Evolutionary conservation across 2,113 vertebrate species (phyloP).

Genomic region (Sula dactylatra): DNA sequence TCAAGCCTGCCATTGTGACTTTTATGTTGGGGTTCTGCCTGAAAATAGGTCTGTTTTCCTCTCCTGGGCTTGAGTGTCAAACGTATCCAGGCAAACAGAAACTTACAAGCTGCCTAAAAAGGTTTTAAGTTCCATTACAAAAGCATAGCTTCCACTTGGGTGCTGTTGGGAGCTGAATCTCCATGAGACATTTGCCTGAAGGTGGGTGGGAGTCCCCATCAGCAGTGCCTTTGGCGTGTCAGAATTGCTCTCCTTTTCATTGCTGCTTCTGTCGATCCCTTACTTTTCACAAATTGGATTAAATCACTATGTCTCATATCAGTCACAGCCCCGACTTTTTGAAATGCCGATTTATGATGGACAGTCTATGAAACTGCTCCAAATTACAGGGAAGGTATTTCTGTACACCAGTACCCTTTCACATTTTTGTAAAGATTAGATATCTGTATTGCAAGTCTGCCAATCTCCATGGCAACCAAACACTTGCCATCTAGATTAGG

Average conservation of each 20-base stretch:
- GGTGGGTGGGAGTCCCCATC: not conserved
- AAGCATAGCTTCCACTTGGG: not conserved
- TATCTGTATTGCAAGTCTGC: slow-evolving; percentile 1
- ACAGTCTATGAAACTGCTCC: not conserved
- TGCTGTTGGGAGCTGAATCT: slow-evolving; percentile 6
- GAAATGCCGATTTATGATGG: not conserved
- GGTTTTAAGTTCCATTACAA: not conserved
- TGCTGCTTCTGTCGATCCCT: not conserved
- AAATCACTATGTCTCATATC: not conserved
- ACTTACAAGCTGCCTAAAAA: not conserved
- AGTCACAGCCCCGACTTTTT: not conserved
- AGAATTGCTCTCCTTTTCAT: not conserved
- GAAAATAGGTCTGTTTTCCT: not conserved
- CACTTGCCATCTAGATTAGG: not conserved
- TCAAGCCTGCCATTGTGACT: not conserved
- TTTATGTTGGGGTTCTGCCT: not conserved
- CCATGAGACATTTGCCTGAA: not conserved
- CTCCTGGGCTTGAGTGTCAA: not conserved
- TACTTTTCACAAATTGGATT: slow-evolving; percentile 8
- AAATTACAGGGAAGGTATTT: not conserved
- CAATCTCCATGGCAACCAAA: slow-evolving; percentile 53
- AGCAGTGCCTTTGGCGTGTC: not conserved
- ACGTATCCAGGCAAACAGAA: not conserved
- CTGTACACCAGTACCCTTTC: not conserved
- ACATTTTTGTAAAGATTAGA: not conserved